Evolutionary conservation across 2,888 invertebrate genomes (phyloP), one percentile per base, ranked within the genome.

Genomic region (Mesorhabditis spiculigera): DNA sequence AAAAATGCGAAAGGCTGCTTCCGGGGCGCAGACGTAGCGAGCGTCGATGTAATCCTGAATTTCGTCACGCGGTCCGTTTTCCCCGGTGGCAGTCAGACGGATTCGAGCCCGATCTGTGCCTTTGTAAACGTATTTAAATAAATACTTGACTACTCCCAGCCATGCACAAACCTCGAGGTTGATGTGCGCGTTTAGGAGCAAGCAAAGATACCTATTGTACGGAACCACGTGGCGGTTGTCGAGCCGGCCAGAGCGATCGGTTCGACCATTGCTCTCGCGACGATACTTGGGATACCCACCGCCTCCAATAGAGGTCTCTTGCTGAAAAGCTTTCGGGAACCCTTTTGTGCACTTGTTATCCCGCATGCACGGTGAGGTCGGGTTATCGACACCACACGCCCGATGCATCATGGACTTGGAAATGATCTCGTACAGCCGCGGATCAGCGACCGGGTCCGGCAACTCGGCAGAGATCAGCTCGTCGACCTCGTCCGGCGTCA

Each of bases 201-300:
- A 43, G 5, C 65, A n/a, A 4, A 86, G 74, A 28, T 28, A 28
- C 28, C 28, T 28, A 28, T 28, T 28, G 28, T 28, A 28, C 28
- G 28, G 28, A 28, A 87, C 86, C 5, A 87, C 82, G 78, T 78
- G 84, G 43, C 80, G 65, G 74, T 87, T 87, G 71, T 86, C 84
- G 66, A 28, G 28, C 28, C 28, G 28, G 28, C 28, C 28, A 65
- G 41, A 69, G 43, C 41, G 61, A 16, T 58, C 50, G 45, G 43
- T 43, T 13, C 45, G 75, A 65, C 78, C 80, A 78, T 68, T 77
- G 64, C n/a, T 70, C 79, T 75, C 73, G 65, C 87, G 71, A 13
- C 82, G 65, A 73, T 87, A 87, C 28, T 68, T 4, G 1, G 86
- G 86, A 76, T 86, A 87, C 28, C 85, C 85, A 73, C 86, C 83